A percentile compares a stretch with the other conserved stretches of the same genome.
Evolutionary conservation across 2,113 vertebrate species (phyloP).

Genomic region (Taxidea taxus): DNA sequence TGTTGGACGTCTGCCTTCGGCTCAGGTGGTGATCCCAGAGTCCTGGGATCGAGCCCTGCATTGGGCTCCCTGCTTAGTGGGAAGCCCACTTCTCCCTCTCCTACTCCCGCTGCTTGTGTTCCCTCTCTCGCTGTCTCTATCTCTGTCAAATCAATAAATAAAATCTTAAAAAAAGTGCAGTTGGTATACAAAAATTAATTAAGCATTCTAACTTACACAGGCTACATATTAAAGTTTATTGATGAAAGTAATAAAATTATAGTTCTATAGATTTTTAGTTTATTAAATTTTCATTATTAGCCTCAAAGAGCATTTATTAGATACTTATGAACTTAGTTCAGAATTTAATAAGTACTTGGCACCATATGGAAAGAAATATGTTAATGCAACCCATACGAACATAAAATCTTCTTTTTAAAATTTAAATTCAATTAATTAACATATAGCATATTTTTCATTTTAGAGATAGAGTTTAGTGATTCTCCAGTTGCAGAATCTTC

Average conservation of each 20-base stretch:
- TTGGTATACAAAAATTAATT: conserved; percentile 16
- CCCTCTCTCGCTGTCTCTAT: no score
- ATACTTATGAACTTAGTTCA: neutral
- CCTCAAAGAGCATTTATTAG: conserved; percentile 14
- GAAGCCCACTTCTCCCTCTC: no score
- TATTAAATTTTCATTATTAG: conserved; percentile 22
- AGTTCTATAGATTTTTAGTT: conserved; percentile 6
- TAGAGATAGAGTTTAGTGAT: neutral
- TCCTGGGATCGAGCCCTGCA: no score
- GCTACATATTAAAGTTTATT: conserved; percentile 27
- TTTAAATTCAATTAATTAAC: neutral
- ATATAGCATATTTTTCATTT: neutral
- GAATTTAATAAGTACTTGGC: neutral
- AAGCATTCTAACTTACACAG: neutral
- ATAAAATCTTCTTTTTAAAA: neutral
- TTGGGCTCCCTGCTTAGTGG: no score
- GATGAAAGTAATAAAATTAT: conserved; percentile 23
- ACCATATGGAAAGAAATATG: neutral
- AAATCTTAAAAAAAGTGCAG: neutral
- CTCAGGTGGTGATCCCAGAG: no score
- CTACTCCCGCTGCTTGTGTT: no score
- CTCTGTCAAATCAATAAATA: no score
- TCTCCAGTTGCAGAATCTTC: neutral
- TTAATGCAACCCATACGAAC: neutral
- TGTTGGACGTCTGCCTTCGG: no score